phyloP scores from a whole-genome alignment of 2,797 vertebrate genomes.

The Darevskia nairensis region DNA sequence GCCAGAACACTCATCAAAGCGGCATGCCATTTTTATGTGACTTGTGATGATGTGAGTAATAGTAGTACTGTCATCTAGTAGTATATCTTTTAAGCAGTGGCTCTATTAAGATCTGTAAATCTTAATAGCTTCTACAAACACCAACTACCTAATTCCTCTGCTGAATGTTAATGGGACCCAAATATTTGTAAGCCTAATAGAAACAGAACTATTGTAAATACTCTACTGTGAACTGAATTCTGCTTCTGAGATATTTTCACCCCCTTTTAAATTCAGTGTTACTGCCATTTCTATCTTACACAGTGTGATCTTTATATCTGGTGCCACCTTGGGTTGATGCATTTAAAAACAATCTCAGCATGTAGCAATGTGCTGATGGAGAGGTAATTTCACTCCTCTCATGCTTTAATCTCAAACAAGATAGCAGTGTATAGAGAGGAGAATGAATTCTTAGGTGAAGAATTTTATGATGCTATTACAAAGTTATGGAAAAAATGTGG shows the following conservation, averaged over 20 bases:
- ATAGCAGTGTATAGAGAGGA: not conserved
- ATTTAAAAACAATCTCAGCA: slow-evolving; percentile 31
- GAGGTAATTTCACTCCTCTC: slow-evolving; percentile 12
- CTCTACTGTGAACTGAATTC: not conserved
- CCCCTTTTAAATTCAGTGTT: slow-evolving; percentile 28
- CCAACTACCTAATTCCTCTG: not conserved
- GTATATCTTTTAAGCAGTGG: not conserved
- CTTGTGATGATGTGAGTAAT: not conserved
- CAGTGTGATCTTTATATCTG: slow-evolving; percentile 27
- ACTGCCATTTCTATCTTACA: slow-evolving; percentile 10
- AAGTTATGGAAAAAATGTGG: not conserved
- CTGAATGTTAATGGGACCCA: not conserved
- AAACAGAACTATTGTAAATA: not conserved
- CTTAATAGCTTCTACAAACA: not conserved
- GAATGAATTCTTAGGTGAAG: not conserved
- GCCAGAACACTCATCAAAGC: not conserved
- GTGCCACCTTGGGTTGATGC: not conserved
- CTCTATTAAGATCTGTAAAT: not conserved
- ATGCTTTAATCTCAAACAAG: not conserved
- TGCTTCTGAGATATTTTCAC: not conserved
- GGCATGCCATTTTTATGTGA: not conserved
- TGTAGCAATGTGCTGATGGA: not conserved
- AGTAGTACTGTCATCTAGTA: not conserved
- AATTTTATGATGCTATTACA: not conserved
- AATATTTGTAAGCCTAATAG: not conserved